Evolutionary conservation across 2,888 invertebrate genomes (phyloP).

Genomic region (Eupeodes luniger): DNA sequence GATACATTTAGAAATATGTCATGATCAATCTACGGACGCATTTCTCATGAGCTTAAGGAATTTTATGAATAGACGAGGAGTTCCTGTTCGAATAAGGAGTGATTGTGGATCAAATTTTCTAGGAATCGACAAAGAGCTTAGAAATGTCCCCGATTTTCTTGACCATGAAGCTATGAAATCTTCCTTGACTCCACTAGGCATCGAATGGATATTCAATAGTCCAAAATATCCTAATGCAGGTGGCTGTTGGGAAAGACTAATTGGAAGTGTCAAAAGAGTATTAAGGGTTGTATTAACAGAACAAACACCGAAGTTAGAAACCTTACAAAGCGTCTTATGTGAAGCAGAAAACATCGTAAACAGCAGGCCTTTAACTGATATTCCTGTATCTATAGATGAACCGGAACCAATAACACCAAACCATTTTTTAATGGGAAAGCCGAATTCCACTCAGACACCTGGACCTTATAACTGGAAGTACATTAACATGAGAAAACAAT

Average conservation of each 20-base stretch:
- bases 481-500: slow-evolving; percentile 1
- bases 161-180: slow-evolving; percentile 11
- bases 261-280: slow-evolving; percentile 3
- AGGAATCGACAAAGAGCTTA: slow-evolving; percentile 5
- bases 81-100: slow-evolving; percentile 22
- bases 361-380: slow-evolving; percentile 4
- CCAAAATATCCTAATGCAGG: slow-evolving; percentile 20
- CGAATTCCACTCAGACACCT: slow-evolving; percentile 7
- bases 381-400: slow-evolving; percentile 3
- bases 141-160: background rate
- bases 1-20: background rate
- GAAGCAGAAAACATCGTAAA: slow-evolving; percentile 20
- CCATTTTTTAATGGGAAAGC: background rate
- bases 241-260: slow-evolving; percentile 27
- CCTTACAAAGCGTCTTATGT: background rate
- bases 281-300: background rate
- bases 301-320: slow-evolving; percentile 14
- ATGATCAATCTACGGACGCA: slow-evolving; percentile 7
- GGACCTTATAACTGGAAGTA: background rate
- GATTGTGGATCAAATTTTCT: slow-evolving; percentile 23
- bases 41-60: slow-evolving; percentile 2
- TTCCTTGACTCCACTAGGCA: background rate
- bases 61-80: background rate
- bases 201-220: slow-evolving; percentile 12
- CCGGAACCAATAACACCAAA: slow-evolving; percentile 8